Evolutionary conservation across 2,113 vertebrate genomes (phyloP).

Genomic region (Onychorhynchus coronatus): DNA sequence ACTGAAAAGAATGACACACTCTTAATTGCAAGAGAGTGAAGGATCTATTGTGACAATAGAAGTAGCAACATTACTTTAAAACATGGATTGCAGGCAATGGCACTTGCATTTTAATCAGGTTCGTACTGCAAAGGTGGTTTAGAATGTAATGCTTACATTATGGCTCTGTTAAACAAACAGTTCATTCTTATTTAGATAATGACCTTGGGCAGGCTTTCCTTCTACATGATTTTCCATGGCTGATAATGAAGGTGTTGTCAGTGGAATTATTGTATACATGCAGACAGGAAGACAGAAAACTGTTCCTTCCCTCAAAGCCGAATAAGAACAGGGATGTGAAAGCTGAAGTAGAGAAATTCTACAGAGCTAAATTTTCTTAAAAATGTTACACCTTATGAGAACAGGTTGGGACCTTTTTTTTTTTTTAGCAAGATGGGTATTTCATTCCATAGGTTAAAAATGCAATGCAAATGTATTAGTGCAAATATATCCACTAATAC

Average conservation of each 20-base stretch:
- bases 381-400: neutral
- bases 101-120: neutral
- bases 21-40: neutral
- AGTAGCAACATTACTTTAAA: neutral
- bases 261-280: neutral
- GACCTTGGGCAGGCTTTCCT: neutral
- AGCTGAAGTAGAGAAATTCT: neutral
- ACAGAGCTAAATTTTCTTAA: neutral
- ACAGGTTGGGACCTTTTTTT: neutral
- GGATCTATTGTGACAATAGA: neutral
- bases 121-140: neutral
- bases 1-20: neutral
- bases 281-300: neutral
- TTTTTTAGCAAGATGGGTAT: neutral
- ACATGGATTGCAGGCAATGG: neutral
- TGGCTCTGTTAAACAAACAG: neutral
- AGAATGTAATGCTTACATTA: neutral
- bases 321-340: neutral
- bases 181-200: neutral
- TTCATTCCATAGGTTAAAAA: neutral
- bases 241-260: neutral
- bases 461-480: neutral
- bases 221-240: neutral
- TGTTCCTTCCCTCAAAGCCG: neutral
- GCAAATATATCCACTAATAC: too few relatives aligned